Conservation (phyloP, 1,140 invertebrate genomes). For the Aphidius gifuensis region DNA sequence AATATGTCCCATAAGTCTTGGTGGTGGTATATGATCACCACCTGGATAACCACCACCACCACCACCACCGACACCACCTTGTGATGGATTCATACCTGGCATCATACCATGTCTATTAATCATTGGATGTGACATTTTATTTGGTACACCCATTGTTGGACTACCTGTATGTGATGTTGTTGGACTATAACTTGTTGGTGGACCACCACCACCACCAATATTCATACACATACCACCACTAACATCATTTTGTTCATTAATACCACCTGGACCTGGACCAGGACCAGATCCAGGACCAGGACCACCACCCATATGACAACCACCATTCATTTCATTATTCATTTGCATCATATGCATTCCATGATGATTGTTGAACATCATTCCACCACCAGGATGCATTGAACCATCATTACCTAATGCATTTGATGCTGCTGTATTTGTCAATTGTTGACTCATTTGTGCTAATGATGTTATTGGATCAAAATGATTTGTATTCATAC, state of each 20-base stretch:
- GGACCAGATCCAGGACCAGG: too few species aligned
- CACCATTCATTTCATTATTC: constrained; percentile 51
- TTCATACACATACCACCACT: constrained; percentile 57
- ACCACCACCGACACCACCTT: constrained; percentile 30
- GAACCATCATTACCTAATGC: constrained; percentile 52
- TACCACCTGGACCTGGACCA: constrained; percentile 34
- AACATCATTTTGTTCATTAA: constrained; percentile 56
- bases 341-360: constrained; percentile 59
- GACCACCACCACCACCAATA: constrained; percentile 44
- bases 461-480: constrained; percentile 91
- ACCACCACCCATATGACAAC: constrained; percentile 46
- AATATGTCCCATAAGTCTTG: constrained; percentile 48
- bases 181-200: constrained; percentile 49
- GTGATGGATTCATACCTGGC: constrained; percentile 54
- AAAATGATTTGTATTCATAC: constrained; percentile 67
- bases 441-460: constrained; percentile 90
- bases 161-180: constrained; percentile 50
- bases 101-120: constrained; percentile 58
- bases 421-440: constrained; percentile 68
- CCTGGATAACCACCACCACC: constrained; percentile 32
- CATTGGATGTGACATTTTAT: constrained; percentile 49
- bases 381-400: constrained; percentile 51
- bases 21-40: constrained; percentile 47
- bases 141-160: constrained; percentile 41
- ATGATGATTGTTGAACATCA: constrained; percentile 53